Evolutionary conservation across 2,113 vertebrate species (phyloP).

Genomic region (Colius striatus): DNA sequence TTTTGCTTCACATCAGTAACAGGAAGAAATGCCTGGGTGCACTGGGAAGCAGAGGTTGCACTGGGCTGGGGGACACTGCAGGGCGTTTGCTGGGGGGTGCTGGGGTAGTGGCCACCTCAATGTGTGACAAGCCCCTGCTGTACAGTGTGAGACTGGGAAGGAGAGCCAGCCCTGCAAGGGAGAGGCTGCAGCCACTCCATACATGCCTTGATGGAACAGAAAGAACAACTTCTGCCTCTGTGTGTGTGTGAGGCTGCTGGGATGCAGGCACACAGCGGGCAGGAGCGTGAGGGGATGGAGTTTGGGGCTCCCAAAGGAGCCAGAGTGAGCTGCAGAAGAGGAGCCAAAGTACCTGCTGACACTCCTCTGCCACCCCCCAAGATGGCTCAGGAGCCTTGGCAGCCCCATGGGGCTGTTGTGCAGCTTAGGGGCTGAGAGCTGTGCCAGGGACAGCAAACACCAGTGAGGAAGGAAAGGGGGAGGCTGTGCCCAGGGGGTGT

Average conservation of each 20-base stretch:
- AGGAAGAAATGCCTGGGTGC: not conserved
- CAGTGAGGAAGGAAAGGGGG: not conserved
- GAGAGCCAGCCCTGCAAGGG: not conserved
- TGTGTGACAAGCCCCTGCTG: not conserved
- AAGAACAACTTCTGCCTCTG: not conserved
- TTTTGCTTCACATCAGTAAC: not conserved
- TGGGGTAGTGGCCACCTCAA: not conserved
- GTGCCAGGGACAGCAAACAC: not conserved
- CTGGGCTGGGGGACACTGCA: not conserved
- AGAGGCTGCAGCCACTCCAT: fast-evolving
- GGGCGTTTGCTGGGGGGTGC: not conserved
- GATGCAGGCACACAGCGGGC: not conserved
- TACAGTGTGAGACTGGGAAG: not conserved
- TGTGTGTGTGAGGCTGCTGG: fast-evolving
- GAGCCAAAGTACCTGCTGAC: not conserved
- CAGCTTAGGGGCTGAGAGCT: not conserved
- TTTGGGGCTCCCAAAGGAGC: not conserved
- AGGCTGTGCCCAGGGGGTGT: not conserved
- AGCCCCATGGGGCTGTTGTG: fast-evolving
- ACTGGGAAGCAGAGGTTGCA: not conserved
- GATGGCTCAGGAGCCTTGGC: not conserved
- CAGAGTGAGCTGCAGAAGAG: not conserved
- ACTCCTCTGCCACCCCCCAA: not conserved
- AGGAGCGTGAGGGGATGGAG: fast-evolving
- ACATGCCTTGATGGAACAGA: not conserved